Evolutionary conservation across 2,888 invertebrate species (phyloP).

Genomic region (Blastobasis lacticolella): DNA sequence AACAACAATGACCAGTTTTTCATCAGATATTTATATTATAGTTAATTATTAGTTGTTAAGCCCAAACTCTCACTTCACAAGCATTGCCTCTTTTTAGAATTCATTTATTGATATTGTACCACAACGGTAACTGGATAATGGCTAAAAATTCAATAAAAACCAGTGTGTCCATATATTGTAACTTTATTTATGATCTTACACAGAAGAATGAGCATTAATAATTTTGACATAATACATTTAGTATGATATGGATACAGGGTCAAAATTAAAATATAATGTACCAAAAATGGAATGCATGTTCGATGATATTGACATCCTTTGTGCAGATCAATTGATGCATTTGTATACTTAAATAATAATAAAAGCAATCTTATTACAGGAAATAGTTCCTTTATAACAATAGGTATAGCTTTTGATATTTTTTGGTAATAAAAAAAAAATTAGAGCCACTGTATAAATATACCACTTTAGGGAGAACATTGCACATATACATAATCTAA

Average conservation of each 20-base stretch:
- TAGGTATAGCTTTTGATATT: conserved; percentile 39
- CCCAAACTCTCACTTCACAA: too few relatives aligned
- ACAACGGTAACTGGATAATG: too few relatives aligned
- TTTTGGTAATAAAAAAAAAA: conserved; percentile 50
- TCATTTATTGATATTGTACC: too few relatives aligned
- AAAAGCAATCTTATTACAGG: conserved; percentile 57
- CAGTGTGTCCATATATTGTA: conserved; percentile 28
- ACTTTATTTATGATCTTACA: conserved; percentile 72
- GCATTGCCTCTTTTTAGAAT: too few relatives aligned
- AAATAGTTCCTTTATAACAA: conserved; percentile 56
- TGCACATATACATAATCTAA: conserved; percentile 44
- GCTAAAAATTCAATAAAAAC: too few relatives aligned
- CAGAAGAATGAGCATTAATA: conserved; percentile 66
- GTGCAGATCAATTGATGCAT: conserved; percentile 55
- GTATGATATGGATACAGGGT: conserved; percentile 62
- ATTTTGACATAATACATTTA: conserved; percentile 43
- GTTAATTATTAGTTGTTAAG: too few relatives aligned
- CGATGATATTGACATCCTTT: conserved; percentile 46
- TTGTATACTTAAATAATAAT: conserved; percentile 54
- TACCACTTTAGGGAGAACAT: conserved; percentile 28
- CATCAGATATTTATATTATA: too few relatives aligned
- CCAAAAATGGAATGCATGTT: conserved; percentile 64
- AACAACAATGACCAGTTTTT: too few relatives aligned
- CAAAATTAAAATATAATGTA: conserved; percentile 30
- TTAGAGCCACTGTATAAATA: conserved; percentile 16